A percentile compares a stretch with the other conserved stretches of the same genome.
These are phyloP conservation scores for Phalanger gymnotis DNA, from an alignment of 2,797 vertebrate species.

Conservation along the genomic window DNA sequence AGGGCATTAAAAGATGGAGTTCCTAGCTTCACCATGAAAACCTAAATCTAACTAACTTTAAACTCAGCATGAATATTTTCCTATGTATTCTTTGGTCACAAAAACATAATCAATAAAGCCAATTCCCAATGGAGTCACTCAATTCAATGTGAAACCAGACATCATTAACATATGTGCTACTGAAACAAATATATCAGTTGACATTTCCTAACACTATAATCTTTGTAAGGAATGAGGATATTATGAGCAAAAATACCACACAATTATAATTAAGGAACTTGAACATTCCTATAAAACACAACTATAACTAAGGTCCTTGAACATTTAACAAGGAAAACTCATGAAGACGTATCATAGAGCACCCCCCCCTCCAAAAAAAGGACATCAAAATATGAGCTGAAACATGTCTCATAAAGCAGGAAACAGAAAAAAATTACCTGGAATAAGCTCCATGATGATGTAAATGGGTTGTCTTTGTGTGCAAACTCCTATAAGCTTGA, in stretches of 20 bases:
- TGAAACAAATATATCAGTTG: conserved; percentile 9
- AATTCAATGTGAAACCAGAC: background rate
- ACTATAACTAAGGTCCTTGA: conserved; percentile 26
- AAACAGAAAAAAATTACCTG: conserved; percentile 86
- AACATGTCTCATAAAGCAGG: background rate
- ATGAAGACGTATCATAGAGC: conserved; percentile 51
- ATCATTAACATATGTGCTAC: conserved; percentile 37
- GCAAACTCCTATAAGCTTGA: conserved; percentile 97
- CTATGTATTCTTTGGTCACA: conserved; percentile 7
- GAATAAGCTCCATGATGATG: conserved; percentile 97
- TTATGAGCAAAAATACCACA: background rate
- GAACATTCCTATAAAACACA: too few species aligned
- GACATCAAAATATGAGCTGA: background rate
- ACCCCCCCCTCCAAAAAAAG: conserved; percentile 11
- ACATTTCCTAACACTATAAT: conserved; percentile 49
- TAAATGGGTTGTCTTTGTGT: conserved; percentile 98
- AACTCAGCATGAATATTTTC: conserved; percentile 17
- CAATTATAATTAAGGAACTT: conserved; percentile 29
- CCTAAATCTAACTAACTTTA: background rate
- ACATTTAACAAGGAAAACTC: conserved; percentile 39
- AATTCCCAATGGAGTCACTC: background rate
- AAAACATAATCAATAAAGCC: conserved; percentile 12
- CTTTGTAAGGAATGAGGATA: conserved; percentile 49
- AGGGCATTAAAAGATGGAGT: background rate
- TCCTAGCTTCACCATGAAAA: background rate